phyloP scores from a whole-genome alignment of 2,113 vertebrate species.

The Abramis brama region DNA sequence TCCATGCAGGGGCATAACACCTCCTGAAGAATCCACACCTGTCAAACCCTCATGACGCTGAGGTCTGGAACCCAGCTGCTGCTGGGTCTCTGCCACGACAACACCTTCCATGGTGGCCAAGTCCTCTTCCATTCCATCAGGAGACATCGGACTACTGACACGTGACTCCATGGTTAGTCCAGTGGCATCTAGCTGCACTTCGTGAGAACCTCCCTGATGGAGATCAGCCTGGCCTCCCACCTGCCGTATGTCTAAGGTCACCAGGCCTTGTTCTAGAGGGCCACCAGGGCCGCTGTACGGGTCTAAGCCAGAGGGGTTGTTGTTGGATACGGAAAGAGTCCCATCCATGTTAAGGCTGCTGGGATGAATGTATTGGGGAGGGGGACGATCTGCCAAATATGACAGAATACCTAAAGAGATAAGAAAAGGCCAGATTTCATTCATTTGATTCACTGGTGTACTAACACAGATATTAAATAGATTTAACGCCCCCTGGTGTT shows the following conservation, averaged over 20 bases:
- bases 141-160: conserved; percentile 93
- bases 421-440: not conserved
- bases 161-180: conserved; percentile 90
- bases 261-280: conserved; percentile 88
- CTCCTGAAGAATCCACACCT: conserved; percentile 82
- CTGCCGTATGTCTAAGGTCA: conserved; percentile 89
- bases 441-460: not conserved
- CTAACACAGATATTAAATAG: not conserved
- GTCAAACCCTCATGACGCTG: conserved; percentile 83
- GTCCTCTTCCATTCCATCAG: conserved; percentile 90
- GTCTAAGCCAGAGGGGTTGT: conserved; percentile 86
- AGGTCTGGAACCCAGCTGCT: conserved; percentile 79
- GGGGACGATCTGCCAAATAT: conserved; percentile 95
- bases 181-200: conserved; percentile 84
- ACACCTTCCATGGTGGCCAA: conserved; percentile 86
- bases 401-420: conserved; percentile 87
- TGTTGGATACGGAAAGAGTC: conserved; percentile 85
- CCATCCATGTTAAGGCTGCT: conserved; percentile 92
- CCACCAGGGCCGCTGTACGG: conserved; percentile 87
- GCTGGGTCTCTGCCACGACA: conserved; percentile 80
- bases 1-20: conserved; percentile 87
- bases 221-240: conserved; percentile 85
- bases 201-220: conserved; percentile 85
- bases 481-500: not conserved
- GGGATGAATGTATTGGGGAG: conserved; percentile 97